Conservation (phyloP, 2,113 vertebrate genomes). For the Rhinichthys klamathensis region DNA sequence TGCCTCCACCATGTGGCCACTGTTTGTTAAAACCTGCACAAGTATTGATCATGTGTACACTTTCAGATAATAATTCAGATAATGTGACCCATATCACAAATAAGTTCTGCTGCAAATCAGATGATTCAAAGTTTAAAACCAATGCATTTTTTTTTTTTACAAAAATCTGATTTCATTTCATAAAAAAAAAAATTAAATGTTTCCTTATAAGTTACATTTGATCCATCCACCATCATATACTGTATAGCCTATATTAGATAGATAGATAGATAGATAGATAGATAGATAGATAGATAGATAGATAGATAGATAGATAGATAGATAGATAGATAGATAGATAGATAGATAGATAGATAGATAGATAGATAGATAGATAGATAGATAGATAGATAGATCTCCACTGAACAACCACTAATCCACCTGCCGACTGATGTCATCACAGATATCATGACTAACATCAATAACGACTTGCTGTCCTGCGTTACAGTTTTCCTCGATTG, state of each 20-base stretch:
- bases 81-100: not conserved
- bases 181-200: not conserved
- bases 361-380: not conserved
- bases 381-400: not conserved
- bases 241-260: not conserved
- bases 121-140: not conserved
- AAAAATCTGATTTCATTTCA: not conserved
- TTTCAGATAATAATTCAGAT: not conserved
- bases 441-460: not conserved
- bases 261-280: not conserved
- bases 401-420: not conserved
- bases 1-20: conserved; percentile 18
- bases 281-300: not conserved
- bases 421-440: not conserved
- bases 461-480: not conserved
- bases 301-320: conserved; percentile 1
- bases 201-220: not conserved
- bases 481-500: no score
- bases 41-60: not conserved
- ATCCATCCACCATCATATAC: not conserved
- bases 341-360: not conserved
- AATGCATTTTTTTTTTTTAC: not conserved
- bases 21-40: not conserved
- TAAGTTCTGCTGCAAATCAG: not conserved
- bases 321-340: conserved; percentile 7